phyloP scores from a whole-genome alignment of 2,888 invertebrate species.

The Eilema griseolum region DNA sequence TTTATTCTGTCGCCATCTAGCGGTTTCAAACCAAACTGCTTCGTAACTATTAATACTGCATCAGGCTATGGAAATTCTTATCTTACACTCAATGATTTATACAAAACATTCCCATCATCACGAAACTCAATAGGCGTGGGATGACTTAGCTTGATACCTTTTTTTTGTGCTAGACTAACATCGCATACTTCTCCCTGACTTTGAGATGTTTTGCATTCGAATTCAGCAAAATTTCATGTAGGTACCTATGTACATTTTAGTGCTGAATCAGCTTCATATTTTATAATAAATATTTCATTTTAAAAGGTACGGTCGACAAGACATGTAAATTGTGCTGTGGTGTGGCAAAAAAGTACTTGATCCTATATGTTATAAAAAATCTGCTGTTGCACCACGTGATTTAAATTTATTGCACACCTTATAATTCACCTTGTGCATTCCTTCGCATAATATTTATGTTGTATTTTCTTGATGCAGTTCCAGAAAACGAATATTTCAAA shows the following conservation, averaged over 20 bases:
- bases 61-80: background rate
- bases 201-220: too few species aligned
- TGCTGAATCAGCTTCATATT: too few species aligned
- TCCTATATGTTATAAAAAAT: background rate
- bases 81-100: too few species aligned
- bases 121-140: background rate
- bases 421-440: background rate
- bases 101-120: too few species aligned
- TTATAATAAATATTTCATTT: too few species aligned
- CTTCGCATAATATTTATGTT: slow-evolving; percentile 9
- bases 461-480: slow-evolving; percentile 36
- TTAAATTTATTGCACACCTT: background rate
- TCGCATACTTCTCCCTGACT: too few species aligned
- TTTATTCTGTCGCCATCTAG: background rate
- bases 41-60: background rate
- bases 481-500: slow-evolving; percentile 44
- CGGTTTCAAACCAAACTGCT: background rate
- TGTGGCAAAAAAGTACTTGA: background rate
- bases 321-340: background rate
- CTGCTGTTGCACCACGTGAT: background rate
- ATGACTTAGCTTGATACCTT: background rate
- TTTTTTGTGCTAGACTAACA: background rate
- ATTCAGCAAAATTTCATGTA: too few species aligned
- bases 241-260: too few species aligned
- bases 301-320: background rate